Base-by-base conservation (phyloP, 2,797 vertebrate species). In the Sebastolobus alascanus region DNA sequence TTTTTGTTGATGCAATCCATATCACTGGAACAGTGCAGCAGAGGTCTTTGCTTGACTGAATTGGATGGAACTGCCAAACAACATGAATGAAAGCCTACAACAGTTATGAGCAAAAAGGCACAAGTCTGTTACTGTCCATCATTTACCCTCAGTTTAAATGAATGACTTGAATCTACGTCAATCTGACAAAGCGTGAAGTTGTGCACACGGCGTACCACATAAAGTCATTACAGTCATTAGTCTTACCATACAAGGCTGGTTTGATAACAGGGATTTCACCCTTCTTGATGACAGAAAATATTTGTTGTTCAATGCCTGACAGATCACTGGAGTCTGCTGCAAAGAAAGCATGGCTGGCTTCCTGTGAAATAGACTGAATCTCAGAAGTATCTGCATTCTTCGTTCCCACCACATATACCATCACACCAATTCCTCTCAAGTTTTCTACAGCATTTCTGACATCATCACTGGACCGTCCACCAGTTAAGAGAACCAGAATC, bases 351-450 rank as follows among this genome's bases (percentile, higher is more conserved):
- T 37, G 83, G 76, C 72, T 87, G n/a, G 92, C 79, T 55, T 92
- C 77, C 55, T 92, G 84, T 75, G 94, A 87, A 72, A 95, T 91
- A 11, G 85, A 82, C 82, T 93, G 93, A 54, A 94, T 87, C 56
- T 95, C 94, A 73, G 91, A 80, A 52, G 60, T 61, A 84, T 95
- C 94, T 46, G 94, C 93, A 77, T 87, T 86, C 61, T 80, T 88
- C 75, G 87, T 83, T 71, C 93, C 94, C 80, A 95, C 86, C 40
- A 88, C 90, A 89, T 89, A 92, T 29, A 77, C 20, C 1, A 93
- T 96, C 75, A 98, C 96, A 0, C 96, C 96, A 0, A 94, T 85
- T 91, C 79, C 89, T 93, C 96, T 97, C 79, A 98, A 72, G 59
- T 73, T 90, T 88, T 84, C 59, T 10, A 71, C 77, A 27, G 91